Evolutionary conservation across 2,797 vertebrate genomes (phyloP).

Genomic region (Oreonectes daqikongensis): DNA sequence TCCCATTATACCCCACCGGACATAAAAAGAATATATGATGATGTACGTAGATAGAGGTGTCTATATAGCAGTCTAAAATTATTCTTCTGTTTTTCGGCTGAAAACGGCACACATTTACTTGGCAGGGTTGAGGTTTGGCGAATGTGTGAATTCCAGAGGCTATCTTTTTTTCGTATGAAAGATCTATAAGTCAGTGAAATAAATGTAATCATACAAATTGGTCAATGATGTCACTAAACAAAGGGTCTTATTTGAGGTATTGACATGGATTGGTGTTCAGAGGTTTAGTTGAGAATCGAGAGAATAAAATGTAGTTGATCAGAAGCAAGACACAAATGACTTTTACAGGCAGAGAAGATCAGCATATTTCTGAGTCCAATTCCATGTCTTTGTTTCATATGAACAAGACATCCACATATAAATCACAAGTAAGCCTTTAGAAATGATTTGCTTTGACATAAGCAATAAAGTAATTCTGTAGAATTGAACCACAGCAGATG

Average conservation of each 20-base stretch:
- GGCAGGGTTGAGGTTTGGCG: neutral
- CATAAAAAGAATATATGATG: constrained; percentile 3
- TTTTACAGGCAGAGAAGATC: constrained; percentile 27
- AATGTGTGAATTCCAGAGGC: neutral
- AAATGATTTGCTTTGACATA: neutral
- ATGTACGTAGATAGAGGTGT: constrained; percentile 1
- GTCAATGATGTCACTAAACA: neutral
- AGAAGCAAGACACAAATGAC: constrained; percentile 16
- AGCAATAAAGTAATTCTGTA: constrained; percentile 1
- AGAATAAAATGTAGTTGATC: constrained; percentile 1
- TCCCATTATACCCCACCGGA: constrained; percentile 14
- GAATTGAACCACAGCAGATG: too few relatives aligned
- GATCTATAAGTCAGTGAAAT: neutral
- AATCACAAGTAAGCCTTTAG: neutral
- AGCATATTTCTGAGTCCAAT: constrained; percentile 11
- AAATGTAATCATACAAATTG: neutral
- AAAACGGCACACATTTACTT: neutral
- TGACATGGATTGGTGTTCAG: constrained; percentile 3
- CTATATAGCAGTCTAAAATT: neutral
- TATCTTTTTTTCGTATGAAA: neutral
- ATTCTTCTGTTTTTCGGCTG: neutral
- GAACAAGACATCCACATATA: neutral
- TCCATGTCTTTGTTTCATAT: too few relatives aligned
- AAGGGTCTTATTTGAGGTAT: neutral
- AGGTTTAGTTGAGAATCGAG: constrained; percentile 2